Percentiles rank a stretch among this genome's conserved stretches.
Conservation (phyloP, 2,113 vertebrate genomes). For the Protomyctophum bolini region DNA sequence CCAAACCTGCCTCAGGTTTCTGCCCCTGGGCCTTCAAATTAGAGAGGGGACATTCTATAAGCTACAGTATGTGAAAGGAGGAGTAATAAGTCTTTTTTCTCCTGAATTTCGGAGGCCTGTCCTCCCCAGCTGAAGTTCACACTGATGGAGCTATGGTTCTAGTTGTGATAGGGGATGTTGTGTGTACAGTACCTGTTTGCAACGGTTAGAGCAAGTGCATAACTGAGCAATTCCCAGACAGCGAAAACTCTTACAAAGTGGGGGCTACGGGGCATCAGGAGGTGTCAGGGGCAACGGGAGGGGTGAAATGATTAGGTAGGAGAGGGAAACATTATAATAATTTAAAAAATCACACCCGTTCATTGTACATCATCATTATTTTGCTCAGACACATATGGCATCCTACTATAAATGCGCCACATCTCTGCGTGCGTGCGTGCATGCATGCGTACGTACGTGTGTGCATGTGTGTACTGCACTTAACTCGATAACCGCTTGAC, state of each 20-base stretch:
- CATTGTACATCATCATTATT: too few species aligned
- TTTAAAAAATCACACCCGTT: too few species aligned
- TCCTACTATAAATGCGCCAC: too few species aligned
- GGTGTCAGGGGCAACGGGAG: neutral
- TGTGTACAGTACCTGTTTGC: slow-evolving; percentile 28
- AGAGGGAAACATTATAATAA: neutral
- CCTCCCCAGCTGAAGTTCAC: slow-evolving; percentile 28
- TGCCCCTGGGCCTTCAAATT: slow-evolving; percentile 27
- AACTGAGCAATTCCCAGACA: slow-evolving; percentile 23
- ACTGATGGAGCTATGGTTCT: slow-evolving; percentile 46
- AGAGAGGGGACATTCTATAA: slow-evolving; percentile 23
- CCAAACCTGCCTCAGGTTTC: slow-evolving; percentile 16
- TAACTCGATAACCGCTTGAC: too few species aligned
- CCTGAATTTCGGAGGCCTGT: slow-evolving; percentile 20
- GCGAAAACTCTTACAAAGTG: too few species aligned
- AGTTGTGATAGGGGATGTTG: slow-evolving; percentile 38
- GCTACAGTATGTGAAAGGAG: slow-evolving; percentile 24
- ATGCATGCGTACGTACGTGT: too few species aligned
- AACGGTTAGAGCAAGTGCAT: slow-evolving; percentile 37
- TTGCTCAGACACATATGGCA: too few species aligned
- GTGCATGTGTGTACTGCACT: too few species aligned
- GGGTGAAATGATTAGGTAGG: neutral
- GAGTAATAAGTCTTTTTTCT: slow-evolving; percentile 4
- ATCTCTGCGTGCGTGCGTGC: too few species aligned
- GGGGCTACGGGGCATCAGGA: too few species aligned